Percentiles rank a stretch among this genome's conserved stretches.
Conservation (phyloP, 2,113 vertebrate genomes). For the Leucosticte australis region DNA sequence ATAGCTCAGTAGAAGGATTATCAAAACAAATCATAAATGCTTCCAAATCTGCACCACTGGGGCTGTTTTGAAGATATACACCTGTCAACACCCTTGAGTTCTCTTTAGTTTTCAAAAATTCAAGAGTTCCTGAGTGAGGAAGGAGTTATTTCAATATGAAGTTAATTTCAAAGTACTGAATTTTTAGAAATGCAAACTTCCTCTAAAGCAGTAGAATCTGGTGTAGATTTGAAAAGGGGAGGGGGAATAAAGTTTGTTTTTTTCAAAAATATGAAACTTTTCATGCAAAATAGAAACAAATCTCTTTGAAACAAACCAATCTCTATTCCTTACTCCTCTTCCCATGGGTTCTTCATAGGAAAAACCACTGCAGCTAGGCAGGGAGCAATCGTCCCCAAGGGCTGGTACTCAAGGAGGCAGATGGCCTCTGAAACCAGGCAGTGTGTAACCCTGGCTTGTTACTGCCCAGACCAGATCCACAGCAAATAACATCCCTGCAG, state of each 20-base stretch:
- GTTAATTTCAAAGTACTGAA: not conserved
- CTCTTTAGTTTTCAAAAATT: not conserved
- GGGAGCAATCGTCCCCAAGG: fast-evolving
- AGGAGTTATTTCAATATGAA: not conserved
- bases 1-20: not conserved
- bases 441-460: fast-evolving
- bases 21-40: not conserved
- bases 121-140: not conserved
- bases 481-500: not conserved
- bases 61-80: not conserved
- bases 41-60: not conserved
- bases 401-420: not conserved
- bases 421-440: not conserved
- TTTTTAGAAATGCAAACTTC: not conserved
- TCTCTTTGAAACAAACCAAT: not conserved
- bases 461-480: not conserved
- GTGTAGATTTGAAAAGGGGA: not conserved
- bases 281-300: not conserved
- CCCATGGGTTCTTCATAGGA: not conserved
- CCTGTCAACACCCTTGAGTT: not conserved
- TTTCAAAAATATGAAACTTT: not conserved
- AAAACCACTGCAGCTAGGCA: not conserved
- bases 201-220: not conserved
- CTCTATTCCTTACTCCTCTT: not conserved
- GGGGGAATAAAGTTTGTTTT: not conserved